Evolutionary conservation across 2,113 vertebrate genomes (phyloP), one percentile per base, ranked within the genome.

Genomic region (Accipiter virgatus): DNA sequence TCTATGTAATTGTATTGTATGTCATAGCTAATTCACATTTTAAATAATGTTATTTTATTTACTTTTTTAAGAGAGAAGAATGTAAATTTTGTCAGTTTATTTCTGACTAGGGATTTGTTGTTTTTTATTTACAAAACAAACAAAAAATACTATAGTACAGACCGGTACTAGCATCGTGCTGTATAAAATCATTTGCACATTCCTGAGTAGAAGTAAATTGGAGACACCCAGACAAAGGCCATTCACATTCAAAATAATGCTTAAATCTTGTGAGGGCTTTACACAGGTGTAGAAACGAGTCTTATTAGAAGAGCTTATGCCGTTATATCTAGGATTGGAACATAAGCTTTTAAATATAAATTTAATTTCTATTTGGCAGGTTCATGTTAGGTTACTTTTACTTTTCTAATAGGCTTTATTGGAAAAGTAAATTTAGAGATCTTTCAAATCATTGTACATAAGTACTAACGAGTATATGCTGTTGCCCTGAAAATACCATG

Each of bases 1-100:
- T 99, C 99, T 99, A 98, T 99, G 98, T 99, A 99, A 99, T 98
- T 99, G 98, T 99, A 98, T 98, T 98, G 97, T 99, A 99, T 98
- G 99, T 99, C 99, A 98, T 98, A 98, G 98, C 98, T 99, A 98
- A 99, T 98, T 98, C 96, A 98, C 98, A 98, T 98, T 99, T 99
- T 98, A 98, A 98, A 98, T 98, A 98, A 98, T 97, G 97, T 98
- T 99, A 99, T 99, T 99, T 98, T 98, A 98, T 98, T 98, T 97
- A 97, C 98, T 98, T 98, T 99, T 98, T 98, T 98, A 98, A 98
- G 98, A 98, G 97, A 98, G 98, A 98, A 99, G 98, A 99, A 98
- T 99, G 98, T 97, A 98, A 98, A 98, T 98, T 98, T 98, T 98
- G 97, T 97, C 98, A 98, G 97, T 98, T 99, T 98, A 98, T 99